Evolutionary conservation across 2,113 vertebrate species (phyloP).

Genomic region (Lepus americanus): DNA sequence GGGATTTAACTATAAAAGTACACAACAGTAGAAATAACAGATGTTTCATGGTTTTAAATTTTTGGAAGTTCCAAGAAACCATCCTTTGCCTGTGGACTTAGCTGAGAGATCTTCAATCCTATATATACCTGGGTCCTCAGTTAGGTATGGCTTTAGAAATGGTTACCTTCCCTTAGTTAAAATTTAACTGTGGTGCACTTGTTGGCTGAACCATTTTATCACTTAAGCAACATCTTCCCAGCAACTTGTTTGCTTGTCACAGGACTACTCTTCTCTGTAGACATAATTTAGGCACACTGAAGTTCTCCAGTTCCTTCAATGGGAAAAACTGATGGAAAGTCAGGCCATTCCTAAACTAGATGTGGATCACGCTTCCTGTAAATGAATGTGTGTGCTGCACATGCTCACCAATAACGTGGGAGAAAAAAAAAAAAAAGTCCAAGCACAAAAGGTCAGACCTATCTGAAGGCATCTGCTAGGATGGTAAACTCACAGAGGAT

Average conservation of each 20-base stretch:
- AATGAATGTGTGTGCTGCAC: background rate
- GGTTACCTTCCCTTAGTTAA: conserved; percentile 85
- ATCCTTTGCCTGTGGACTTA: conserved; percentile 65
- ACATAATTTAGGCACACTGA: conserved; percentile 69
- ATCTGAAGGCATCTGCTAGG: background rate
- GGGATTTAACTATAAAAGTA: conserved; percentile 72
- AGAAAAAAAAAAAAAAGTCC: background rate
- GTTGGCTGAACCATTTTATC: conserved; percentile 75
- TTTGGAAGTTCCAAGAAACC: conserved; percentile 70
- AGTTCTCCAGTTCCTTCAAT: conserved; percentile 63
- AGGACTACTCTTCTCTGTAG: conserved; percentile 63
- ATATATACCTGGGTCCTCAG: conserved; percentile 75
- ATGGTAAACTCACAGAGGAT: background rate
- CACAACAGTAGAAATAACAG: conserved; percentile 87
- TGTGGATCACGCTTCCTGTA: conserved; percentile 20
- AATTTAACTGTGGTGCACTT: conserved; percentile 82
- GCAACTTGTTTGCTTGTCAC: conserved; percentile 84
- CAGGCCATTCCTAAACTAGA: conserved; percentile 68
- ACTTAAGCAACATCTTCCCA: conserved; percentile 88
- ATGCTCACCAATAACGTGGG: background rate
- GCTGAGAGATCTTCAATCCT: conserved; percentile 14
- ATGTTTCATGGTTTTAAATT: conserved; percentile 84
- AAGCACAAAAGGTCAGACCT: background rate
- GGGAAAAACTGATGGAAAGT: conserved; percentile 77
- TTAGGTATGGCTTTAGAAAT: conserved; percentile 64